Evolutionary conservation across 2,888 invertebrate genomes (phyloP).

Genomic region (Dysmachus trigonus): DNA sequence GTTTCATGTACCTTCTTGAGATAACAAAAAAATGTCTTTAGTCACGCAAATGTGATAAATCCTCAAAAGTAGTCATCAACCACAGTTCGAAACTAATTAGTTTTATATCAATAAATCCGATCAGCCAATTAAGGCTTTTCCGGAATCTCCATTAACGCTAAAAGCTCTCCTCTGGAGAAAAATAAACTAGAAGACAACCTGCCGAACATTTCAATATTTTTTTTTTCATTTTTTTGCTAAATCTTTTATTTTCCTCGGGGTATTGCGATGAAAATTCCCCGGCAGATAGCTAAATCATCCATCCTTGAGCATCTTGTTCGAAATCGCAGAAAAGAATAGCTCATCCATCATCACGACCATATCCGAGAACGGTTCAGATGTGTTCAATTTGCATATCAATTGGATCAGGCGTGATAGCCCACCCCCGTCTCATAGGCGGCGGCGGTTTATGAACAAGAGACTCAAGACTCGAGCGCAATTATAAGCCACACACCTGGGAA

Average conservation of each 20-base stretch:
- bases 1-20: background rate
- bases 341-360: constrained; percentile 13
- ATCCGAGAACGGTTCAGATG: background rate
- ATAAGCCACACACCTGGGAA: background rate
- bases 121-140: background rate
- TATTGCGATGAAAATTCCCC: background rate
- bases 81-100: background rate
- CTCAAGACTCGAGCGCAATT: constrained; percentile 1
- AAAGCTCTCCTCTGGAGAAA: background rate
- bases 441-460: background rate
- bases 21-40: background rate
- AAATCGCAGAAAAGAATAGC: background rate
- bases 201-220: background rate
- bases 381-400: constrained; percentile 20
- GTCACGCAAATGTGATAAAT: background rate
- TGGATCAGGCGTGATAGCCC: constrained; percentile 27
- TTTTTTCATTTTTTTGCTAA: background rate
- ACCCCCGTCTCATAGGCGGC: background rate
- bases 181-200: background rate
- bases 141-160: background rate
- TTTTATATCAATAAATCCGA: background rate
- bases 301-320: background rate
- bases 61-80: background rate
- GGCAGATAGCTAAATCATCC: background rate
- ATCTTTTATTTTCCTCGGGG: too few species aligned